A percentile compares a stretch with the other conserved stretches of the same genome.
Evolutionary conservation across 2,888 invertebrate genomes (phyloP).

Genomic region (Philereme transversata): DNA sequence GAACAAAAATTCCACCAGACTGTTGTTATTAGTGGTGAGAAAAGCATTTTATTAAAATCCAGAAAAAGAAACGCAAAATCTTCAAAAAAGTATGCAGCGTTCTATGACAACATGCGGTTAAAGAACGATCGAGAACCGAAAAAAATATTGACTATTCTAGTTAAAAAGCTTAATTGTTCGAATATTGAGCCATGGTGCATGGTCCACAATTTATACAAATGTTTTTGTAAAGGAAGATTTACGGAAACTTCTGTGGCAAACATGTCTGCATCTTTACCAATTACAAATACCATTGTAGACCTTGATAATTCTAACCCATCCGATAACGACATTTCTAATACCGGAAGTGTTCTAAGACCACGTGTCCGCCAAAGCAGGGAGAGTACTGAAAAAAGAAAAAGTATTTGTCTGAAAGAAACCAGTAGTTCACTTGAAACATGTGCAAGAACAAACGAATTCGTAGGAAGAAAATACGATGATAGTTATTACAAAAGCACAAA

Average conservation of each 20-base stretch:
- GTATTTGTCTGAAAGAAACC: neutral
- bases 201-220: constrained; percentile 86
- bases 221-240: constrained; percentile 84
- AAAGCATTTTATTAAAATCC: constrained; percentile 85
- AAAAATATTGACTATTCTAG: constrained; percentile 50
- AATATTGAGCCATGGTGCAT: constrained; percentile 86
- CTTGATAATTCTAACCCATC: constrained; percentile 5
- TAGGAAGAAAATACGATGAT: constrained; percentile 57
- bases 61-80: constrained; percentile 83
- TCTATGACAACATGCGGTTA: constrained; percentile 59
- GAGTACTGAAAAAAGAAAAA: constrained; percentile 13
- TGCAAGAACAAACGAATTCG: constrained; percentile 55
- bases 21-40: constrained; percentile 86
- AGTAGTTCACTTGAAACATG: constrained; percentile 37
- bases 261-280: constrained; percentile 3
- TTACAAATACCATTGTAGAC: constrained; percentile 7
- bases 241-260: constrained; percentile 33
- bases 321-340: constrained; percentile 6
- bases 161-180: constrained; percentile 56
- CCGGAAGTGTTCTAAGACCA: constrained; percentile 13
- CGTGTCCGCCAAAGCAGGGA: constrained; percentile 10
- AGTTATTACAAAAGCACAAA: constrained; percentile 60
- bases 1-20: constrained; percentile 90
- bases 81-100: constrained; percentile 86
- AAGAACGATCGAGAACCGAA: constrained; percentile 50